Conservation (phyloP, 2,113 vertebrate genomes). For the Rhinolophus ferrumequinum region DNA sequence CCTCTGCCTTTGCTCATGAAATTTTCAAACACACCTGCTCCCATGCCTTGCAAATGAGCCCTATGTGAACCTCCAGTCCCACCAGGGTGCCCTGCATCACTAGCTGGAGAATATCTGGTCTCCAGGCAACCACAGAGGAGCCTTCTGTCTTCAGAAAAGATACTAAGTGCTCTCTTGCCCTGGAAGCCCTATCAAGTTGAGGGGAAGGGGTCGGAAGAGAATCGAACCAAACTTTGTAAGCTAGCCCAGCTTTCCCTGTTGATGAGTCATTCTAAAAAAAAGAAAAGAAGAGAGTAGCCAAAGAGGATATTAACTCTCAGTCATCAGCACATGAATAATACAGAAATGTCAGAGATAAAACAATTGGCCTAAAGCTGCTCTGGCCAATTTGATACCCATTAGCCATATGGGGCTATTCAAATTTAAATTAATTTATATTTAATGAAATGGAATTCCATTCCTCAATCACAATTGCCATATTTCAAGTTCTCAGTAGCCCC, state of each 20-base stretch:
- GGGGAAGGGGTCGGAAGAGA: not conserved
- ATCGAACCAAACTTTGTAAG: not conserved
- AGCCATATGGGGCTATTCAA: not conserved
- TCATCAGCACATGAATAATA: not conserved
- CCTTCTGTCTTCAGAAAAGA: slow-evolving; percentile 39
- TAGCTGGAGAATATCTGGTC: slow-evolving; percentile 37
- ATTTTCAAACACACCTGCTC: slow-evolving; percentile 67
- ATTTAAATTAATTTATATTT: not conserved
- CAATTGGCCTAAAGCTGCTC: not conserved
- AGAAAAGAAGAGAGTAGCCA: not conserved
- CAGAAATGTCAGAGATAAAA: not conserved
- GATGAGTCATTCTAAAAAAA: not conserved
- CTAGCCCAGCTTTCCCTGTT: not conserved
- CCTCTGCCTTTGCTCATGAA: slow-evolving; percentile 50
- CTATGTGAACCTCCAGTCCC: slow-evolving; percentile 2
- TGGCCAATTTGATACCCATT: not conserved
- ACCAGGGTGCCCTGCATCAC: not conserved
- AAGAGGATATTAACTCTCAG: slow-evolving; percentile 7
- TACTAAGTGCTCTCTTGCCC: slow-evolving; percentile 30
- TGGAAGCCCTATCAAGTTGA: slow-evolving; percentile 17
- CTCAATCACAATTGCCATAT: not conserved
- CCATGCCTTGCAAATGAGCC: slow-evolving; percentile 57
- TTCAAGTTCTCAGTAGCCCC: not conserved
- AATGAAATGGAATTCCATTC: not conserved
- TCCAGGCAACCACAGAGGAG: slow-evolving; percentile 42